These are phyloP conservation scores for Lepeophtheirus salmonis DNA, from an alignment of 1,140 invertebrate species.

Conservation along the genomic window DNA sequence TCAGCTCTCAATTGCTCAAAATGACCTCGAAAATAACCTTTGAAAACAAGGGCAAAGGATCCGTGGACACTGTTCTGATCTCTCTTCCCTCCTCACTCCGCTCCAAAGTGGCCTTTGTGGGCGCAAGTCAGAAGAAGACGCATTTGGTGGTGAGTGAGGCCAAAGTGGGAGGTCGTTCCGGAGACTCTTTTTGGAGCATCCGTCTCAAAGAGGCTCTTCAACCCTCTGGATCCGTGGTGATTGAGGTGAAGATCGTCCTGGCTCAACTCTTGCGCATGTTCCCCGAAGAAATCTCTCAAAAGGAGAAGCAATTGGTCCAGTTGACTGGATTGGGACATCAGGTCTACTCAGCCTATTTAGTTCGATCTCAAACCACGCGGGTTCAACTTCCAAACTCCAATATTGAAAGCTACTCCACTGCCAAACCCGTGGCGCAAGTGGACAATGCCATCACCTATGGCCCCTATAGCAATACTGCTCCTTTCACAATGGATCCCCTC, in stretches of 20 bases:
- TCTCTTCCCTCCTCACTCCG: slow-evolving; percentile 42
- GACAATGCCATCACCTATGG: slow-evolving; percentile 55
- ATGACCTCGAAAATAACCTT: slow-evolving; percentile 53
- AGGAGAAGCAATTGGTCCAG: slow-evolving; percentile 64
- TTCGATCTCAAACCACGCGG: slow-evolving; percentile 55
- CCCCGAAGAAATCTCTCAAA: slow-evolving; percentile 67
- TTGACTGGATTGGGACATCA: slow-evolving; percentile 51
- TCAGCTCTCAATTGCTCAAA: slow-evolving; percentile 70
- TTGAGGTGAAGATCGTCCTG: slow-evolving; percentile 52
- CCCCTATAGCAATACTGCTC: not conserved
- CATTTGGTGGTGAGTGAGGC: slow-evolving; percentile 39
- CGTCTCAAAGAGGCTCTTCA: slow-evolving; percentile 40
- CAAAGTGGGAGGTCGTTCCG: slow-evolving; percentile 31
- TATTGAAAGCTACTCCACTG: slow-evolving; percentile 61
- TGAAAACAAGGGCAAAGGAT: slow-evolving; percentile 53
- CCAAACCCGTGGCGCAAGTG: slow-evolving; percentile 58
- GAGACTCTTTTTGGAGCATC: slow-evolving; percentile 38
- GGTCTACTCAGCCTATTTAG: slow-evolving; percentile 58
- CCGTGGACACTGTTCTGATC: slow-evolving; percentile 47
- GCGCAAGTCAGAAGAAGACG: slow-evolving; percentile 34
- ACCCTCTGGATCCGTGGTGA: slow-evolving; percentile 35
- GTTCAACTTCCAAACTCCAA: slow-evolving; percentile 53
- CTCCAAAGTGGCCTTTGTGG: slow-evolving; percentile 48
- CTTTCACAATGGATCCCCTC: slow-evolving; percentile 38
- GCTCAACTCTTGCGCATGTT: slow-evolving; percentile 55